Evolutionary conservation across 2,113 vertebrate genomes (phyloP), one percentile per base, ranked within the genome.

Genomic region (Lepidothrix coronata): DNA sequence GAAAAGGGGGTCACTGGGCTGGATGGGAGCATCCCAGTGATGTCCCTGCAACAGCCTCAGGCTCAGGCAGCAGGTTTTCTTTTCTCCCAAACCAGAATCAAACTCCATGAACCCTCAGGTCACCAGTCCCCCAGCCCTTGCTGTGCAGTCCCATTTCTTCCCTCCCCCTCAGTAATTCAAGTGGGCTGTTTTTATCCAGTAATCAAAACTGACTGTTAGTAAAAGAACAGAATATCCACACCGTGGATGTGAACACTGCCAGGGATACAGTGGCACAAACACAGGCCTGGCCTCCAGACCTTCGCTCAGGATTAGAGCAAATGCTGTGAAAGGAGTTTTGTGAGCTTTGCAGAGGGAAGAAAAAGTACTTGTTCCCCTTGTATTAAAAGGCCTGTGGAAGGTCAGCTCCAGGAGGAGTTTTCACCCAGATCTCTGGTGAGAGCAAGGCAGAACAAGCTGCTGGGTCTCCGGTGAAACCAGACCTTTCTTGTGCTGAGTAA

Each of bases 211-310:
- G 31, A 12, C 52, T 46, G 73, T 28, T 24, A 14, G 51, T 68
- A 67, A 33, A 48, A 58, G 78, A 89, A 35, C 23, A 70, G 78
- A 39, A 22, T 22, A 48, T 39, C 24, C 55, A 2, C 1, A 4
- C 5, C 2, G 8, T 6, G 66, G 85, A 68, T 59, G 58, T n/a
- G 44, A 33, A 7, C 58, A 22, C 39, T 91, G 81, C 73, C 31
- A 33, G 88, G 70, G 70, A 48, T 19, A 4, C 68, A 72, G 49
- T 3, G 21, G 68, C 71, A 74, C 83, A 87, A 94, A 77, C 80
- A 94, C 73, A 73, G 71, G 35, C 39, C 43, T 27, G 65, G 95
- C 89, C 83, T 70, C 6, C 87, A 84, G 89, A 70, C 84, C 96
- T 74, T 14, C 1, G 0, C 54, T 52, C 54, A 33, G 88, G 67